Conservation (phyloP, 2,797 vertebrate species). For the Dermochelys coriacea region DNA sequence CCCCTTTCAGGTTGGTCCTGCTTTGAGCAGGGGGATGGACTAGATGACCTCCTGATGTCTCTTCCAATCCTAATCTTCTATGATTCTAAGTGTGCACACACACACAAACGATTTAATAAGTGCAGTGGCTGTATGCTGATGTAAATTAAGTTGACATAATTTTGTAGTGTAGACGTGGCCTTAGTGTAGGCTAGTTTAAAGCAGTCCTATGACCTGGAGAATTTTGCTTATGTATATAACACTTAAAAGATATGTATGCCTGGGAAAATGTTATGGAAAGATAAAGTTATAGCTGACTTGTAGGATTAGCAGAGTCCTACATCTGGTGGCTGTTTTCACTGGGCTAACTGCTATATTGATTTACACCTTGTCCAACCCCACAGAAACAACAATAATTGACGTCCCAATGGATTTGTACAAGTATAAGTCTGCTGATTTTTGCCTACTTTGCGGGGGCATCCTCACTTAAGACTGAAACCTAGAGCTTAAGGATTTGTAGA, state of each 20-base stretch:
- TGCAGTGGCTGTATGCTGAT: not conserved
- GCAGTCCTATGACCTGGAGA: not conserved
- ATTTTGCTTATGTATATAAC: fast-evolving
- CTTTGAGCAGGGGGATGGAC: too few species aligned
- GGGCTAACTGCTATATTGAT: fast-evolving
- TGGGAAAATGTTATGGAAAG: fast-evolving
- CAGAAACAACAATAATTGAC: not conserved
- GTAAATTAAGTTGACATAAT: not conserved
- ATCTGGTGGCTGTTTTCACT: not conserved
- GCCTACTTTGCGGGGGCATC: fast-evolving
- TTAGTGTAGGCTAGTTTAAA: not conserved
- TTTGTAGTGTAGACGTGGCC: not conserved
- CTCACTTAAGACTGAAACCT: fast-evolving
- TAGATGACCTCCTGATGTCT: too few species aligned
- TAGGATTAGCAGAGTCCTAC: not conserved
- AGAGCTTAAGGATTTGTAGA: not conserved
- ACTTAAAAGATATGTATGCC: fast-evolving
- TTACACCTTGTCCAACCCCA: not conserved
- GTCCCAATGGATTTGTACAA: not conserved
- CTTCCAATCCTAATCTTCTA: too few species aligned
- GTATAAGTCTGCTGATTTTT: not conserved
- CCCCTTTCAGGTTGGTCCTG: too few species aligned
- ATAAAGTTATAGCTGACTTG: not conserved
- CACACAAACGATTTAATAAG: not conserved
- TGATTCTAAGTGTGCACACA: too few species aligned